Conservation (phyloP, 2,113 vertebrate species). For the Oxyura jamaicensis region DNA sequence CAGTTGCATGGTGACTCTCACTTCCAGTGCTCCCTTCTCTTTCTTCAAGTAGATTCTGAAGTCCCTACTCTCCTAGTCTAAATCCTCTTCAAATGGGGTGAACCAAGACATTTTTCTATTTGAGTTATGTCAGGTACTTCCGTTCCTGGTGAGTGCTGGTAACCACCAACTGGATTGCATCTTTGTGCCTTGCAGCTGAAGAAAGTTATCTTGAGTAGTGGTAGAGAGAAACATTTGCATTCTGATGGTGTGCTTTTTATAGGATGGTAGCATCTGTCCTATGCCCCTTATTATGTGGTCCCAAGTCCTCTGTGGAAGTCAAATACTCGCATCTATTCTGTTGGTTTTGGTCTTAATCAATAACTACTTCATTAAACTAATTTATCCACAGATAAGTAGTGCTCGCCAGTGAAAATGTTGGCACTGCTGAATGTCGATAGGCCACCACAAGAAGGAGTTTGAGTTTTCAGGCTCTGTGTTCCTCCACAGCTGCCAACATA, state of each 20-base stretch:
- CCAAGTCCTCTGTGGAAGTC: neutral
- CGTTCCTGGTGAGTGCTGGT: neutral
- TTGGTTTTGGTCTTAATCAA: neutral
- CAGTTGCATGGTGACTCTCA: neutral
- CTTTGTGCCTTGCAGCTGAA: neutral
- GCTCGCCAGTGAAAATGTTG: neutral
- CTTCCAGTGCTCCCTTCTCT: neutral
- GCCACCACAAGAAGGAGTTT: neutral
- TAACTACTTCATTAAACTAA: neutral
- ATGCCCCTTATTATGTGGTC: neutral
- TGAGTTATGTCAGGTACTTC: neutral
- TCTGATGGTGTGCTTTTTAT: neutral
- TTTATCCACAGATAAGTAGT: neutral
- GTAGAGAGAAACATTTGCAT: neutral
- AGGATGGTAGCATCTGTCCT: neutral
- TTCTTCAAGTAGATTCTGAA: neutral
- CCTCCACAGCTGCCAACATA: neutral
- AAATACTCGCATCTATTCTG: neutral
- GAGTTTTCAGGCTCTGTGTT: neutral
- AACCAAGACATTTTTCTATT: neutral
- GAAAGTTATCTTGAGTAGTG: neutral
- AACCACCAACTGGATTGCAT: neutral
- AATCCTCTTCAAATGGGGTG: neutral
- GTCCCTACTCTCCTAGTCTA: neutral
- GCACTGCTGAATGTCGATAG: neutral